Evolutionary conservation across 1,140 invertebrate species (phyloP).

Genomic region (Lucilia cuprina): DNA sequence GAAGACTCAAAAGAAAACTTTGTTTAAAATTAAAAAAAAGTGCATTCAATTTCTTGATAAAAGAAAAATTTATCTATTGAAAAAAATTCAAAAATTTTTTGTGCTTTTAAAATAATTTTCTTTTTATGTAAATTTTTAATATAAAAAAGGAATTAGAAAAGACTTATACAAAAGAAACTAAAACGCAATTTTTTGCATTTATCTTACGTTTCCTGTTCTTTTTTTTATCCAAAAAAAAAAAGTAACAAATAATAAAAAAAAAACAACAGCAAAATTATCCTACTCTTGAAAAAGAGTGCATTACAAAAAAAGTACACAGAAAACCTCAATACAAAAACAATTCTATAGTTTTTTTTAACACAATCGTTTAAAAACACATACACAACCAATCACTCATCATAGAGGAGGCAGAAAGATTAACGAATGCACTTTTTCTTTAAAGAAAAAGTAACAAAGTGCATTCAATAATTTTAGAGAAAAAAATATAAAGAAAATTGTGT

Average conservation of each 20-base stretch:
- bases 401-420: background rate
- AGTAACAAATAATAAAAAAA: background rate
- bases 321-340: background rate
- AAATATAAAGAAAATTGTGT: background rate
- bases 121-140: background rate
- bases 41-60: background rate
- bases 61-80: background rate
- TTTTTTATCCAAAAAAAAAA: background rate
- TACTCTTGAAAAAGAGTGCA: background rate
- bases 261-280: background rate
- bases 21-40: background rate
- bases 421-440: slow-evolving; percentile 4
- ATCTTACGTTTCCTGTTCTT: background rate
- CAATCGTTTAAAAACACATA: background rate
- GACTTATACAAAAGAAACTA: background rate
- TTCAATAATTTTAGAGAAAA: background rate
- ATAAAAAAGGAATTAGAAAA: background rate
- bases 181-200: background rate
- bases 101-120: background rate
- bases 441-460: background rate
- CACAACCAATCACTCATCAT: too few relatives aligned
- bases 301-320: background rate
- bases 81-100: background rate
- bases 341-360: background rate
- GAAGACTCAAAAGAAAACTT: background rate